phyloP scores from a whole-genome alignment of 2,797 vertebrate genomes.

The Anomalospiza imberbis region DNA sequence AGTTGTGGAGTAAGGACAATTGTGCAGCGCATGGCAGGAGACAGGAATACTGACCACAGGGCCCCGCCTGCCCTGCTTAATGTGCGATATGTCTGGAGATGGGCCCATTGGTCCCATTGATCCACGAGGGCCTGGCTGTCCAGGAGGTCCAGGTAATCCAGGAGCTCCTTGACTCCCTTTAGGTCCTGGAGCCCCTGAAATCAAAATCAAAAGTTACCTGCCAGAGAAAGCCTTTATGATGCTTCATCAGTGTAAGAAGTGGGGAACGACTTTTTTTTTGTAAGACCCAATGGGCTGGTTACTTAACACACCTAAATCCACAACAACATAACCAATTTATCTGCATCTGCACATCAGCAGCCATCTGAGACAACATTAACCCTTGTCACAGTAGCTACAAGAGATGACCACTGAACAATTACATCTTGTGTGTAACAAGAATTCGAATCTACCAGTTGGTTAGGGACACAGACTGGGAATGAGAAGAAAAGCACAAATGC shows the following conservation, averaged over 20 bases:
- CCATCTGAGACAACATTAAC: background rate
- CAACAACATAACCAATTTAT: background rate
- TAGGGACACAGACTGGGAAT: background rate
- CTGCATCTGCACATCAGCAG: background rate
- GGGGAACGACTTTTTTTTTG: background rate
- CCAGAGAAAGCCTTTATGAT: background rate
- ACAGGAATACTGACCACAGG: slow-evolving; percentile 85
- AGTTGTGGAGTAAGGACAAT: background rate
- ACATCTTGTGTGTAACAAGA: background rate
- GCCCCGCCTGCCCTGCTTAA: slow-evolving; percentile 92
- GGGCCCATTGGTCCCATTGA: slow-evolving; percentile 95
- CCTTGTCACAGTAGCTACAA: background rate
- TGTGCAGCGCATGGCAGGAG: background rate
- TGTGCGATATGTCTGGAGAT: slow-evolving; percentile 89
- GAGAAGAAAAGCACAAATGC: background rate
- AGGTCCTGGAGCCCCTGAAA: slow-evolving; percentile 85
- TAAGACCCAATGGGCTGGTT: background rate
- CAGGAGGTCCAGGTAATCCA: slow-evolving; percentile 82
- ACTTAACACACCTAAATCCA: background rate
- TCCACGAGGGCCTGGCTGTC: slow-evolving; percentile 88
- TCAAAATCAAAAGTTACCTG: background rate
- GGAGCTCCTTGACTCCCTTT: slow-evolving; percentile 82
- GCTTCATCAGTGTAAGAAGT: background rate
- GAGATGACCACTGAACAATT: background rate
- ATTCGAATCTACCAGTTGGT: background rate